phyloP scores from a whole-genome alignment of 1,140 invertebrate species.

The Caenorhabditis tropicalis region DNA sequence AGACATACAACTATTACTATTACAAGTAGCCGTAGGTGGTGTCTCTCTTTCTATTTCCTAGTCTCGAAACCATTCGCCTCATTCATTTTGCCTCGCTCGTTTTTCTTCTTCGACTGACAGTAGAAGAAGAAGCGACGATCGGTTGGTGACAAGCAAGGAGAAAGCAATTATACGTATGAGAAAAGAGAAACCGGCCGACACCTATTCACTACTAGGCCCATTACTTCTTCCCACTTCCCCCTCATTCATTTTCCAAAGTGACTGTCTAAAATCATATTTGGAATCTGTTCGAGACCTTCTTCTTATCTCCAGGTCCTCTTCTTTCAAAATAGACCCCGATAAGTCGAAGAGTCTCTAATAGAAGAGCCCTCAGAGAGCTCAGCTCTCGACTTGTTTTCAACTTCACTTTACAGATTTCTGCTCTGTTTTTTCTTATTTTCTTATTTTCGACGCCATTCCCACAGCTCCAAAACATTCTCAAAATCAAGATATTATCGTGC shows the following conservation, averaged over 20 bases:
- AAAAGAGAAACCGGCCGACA: slow-evolving; percentile 22
- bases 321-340: no score
- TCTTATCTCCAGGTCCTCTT: no score
- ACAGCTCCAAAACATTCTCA: no score
- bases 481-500: no score
- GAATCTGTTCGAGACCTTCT: neutral
- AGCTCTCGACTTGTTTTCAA: no score
- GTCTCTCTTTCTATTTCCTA: neutral
- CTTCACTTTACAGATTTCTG: no score
- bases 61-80: slow-evolving; percentile 19
- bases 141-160: slow-evolving; percentile 43
- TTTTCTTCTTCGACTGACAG: neutral
- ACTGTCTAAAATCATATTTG: neutral
- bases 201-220: slow-evolving; percentile 25
- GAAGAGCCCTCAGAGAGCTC: no score
- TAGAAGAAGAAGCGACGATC: neutral
- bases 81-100: slow-evolving; percentile 22
- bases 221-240: neutral
- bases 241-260: neutral
- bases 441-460: no score
- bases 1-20: neutral
- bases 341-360: no score
- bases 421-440: no score
- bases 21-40: neutral
- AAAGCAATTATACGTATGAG: slow-evolving; percentile 41